Conservation (phyloP, 2,888 invertebrate species). For the Clusia tigrina region DNA sequence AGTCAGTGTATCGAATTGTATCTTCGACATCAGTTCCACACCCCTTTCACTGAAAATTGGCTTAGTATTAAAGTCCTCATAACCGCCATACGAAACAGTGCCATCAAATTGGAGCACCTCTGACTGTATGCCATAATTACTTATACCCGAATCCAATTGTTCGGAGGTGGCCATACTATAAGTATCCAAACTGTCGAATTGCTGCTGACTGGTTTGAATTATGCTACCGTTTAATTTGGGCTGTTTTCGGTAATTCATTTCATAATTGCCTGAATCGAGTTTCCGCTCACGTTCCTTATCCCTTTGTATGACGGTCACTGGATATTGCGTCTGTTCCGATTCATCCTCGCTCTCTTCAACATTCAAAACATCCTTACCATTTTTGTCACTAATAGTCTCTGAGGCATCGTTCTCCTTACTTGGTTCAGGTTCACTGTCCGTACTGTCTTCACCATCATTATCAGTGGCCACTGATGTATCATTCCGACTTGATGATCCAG, state of each 20-base stretch:
- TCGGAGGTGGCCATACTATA: slow-evolving; percentile 53
- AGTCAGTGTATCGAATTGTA: slow-evolving; percentile 72
- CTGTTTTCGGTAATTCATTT: slow-evolving; percentile 58
- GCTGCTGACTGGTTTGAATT: slow-evolving; percentile 33
- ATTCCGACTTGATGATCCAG: slow-evolving; percentile 46
- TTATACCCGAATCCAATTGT: slow-evolving; percentile 62
- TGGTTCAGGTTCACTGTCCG: slow-evolving; percentile 13
- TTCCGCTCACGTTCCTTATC: slow-evolving; percentile 67
- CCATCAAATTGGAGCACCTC: slow-evolving; percentile 14
- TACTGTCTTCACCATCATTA: slow-evolving; percentile 12
- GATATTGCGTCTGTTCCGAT: slow-evolving; percentile 57
- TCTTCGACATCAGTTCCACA: slow-evolving; percentile 72
- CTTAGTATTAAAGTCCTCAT: slow-evolving; percentile 42
- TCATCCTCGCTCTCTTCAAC: slow-evolving; percentile 23
- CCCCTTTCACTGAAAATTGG: slow-evolving; percentile 66
- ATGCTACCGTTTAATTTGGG: slow-evolving; percentile 24
- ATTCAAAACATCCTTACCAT: neutral
- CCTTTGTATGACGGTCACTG: slow-evolving; percentile 58
- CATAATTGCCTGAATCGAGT: slow-evolving; percentile 71
- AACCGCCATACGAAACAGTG: slow-evolving; percentile 51
- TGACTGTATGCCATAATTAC: slow-evolving; percentile 43
- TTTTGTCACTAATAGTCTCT: slow-evolving; percentile 22
- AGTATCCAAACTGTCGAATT: slow-evolving; percentile 56
- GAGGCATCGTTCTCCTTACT: neutral
- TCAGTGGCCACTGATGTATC: slow-evolving; percentile 19